Evolutionary conservation across 2,797 vertebrate species (phyloP).

Genomic region (Huso huso): DNA sequence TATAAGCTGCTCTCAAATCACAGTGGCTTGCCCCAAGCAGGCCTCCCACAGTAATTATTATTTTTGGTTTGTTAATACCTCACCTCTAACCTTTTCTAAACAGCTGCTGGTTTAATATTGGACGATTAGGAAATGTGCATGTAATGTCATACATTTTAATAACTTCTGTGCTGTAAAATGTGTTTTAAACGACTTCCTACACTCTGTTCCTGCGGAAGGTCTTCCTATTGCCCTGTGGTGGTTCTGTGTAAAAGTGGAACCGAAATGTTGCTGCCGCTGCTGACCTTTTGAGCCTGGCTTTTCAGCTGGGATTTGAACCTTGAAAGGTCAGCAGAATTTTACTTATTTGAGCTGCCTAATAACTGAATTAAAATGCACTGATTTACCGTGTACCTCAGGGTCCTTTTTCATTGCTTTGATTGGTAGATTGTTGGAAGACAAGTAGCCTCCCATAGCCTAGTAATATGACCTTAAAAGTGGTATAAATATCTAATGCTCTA

Average conservation of each 20-base stretch:
- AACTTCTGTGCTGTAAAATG: not conserved
- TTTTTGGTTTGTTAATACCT: too few relatives aligned
- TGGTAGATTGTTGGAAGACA: too few relatives aligned
- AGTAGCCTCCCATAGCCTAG: too few relatives aligned
- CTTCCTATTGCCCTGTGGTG: not conserved
- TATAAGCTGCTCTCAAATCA: too few relatives aligned
- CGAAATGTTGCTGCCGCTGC: not conserved
- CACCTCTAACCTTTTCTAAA: too few relatives aligned
- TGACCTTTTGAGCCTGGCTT: not conserved
- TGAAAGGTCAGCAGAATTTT: not conserved
- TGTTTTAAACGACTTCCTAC: not conserved
- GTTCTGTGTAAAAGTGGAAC: not conserved
- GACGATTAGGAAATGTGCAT: not conserved
- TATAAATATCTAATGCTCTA: too few relatives aligned
- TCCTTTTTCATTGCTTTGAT: not conserved
- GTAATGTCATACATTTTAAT: slow-evolving; percentile 8
- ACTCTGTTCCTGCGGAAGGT: not conserved
- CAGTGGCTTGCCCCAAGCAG: too few relatives aligned
- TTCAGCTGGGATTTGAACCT: not conserved
- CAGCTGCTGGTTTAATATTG: not conserved
- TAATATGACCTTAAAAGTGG: too few relatives aligned
- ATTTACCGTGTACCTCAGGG: not conserved
- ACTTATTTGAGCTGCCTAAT: not conserved
- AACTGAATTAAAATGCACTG: not conserved
- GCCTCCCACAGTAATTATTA: too few relatives aligned